Evolutionary conservation across 1,140 invertebrate genomes (phyloP), one percentile per base, ranked within the genome.

Genomic region (Saccostrea glomerata): DNA sequence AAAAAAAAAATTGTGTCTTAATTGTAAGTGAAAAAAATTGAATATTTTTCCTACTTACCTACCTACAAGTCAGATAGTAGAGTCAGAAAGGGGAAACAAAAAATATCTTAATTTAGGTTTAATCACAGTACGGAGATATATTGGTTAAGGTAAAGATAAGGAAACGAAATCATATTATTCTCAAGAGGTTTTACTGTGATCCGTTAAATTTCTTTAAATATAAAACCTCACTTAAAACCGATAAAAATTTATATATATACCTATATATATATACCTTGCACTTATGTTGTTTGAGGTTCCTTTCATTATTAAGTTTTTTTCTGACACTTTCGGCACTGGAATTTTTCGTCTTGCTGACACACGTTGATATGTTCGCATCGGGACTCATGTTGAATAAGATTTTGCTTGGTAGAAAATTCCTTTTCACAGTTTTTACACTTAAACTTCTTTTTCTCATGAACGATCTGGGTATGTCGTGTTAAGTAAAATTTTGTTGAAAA

Each of bases 401-500:
- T n/a, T 17, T 83, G 25, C 11, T 83, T 20, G 12, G n/a, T 83
- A 20, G 11, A 7, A 17, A 83, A 5, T 9, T n/a, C 82, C 36
- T 83, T 83, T 25, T 36, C 36, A 47, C 82, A 36, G 36, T 36
- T 9, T 83, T 83, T 83, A 83, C 82, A 83, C 7, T 25, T 36
- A 47, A 83, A 17, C 23, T 7, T 47, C 15, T 83, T 83, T 11
- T 83, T 83, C 9, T 36, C 7, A 47, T 83, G 82, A 83, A 83
- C 6, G 9, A 30, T 83, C 82, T 83, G n/a, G 5, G 36, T 25
- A 47, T 83, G 82, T 17, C 82, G 82, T 36, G 40, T 36, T 36
- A 83, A 20, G 36, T 83, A 15, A 25, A 36, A 83, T 25, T 83
- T 83, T 36, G 82, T 83, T 83, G 82, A 83, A 47, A 83, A 83